A percentile compares a stretch with the other conserved stretches of the same genome.
These are phyloP conservation scores for Bucorvus abyssinicus DNA, from an alignment of 2,797 vertebrate genomes.

Conservation along the genomic window DNA sequence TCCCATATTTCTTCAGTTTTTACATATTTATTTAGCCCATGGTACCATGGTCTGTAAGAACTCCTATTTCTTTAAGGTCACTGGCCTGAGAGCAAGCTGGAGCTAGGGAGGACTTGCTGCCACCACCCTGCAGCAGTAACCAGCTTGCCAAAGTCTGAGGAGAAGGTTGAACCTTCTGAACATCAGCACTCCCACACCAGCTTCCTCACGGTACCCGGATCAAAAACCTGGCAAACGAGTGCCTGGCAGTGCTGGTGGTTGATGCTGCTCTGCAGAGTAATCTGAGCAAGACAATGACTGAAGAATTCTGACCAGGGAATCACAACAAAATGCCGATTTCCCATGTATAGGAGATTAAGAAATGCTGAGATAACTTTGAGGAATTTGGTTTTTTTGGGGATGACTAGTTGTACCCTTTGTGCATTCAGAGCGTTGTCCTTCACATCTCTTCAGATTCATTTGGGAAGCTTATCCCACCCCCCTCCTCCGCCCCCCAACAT, in stretches of 20 bases:
- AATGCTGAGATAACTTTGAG: background rate
- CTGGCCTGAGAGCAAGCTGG: background rate
- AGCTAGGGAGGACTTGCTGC: background rate
- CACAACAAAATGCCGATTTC: background rate
- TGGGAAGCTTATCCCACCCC: background rate
- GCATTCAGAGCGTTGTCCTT: background rate
- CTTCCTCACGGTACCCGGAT: background rate
- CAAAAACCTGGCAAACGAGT: fast-evolving
- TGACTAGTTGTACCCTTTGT: background rate
- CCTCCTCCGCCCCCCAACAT: background rate
- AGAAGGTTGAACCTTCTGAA: background rate
- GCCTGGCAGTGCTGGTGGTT: background rate
- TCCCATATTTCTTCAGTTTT: background rate
- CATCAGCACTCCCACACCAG: background rate
- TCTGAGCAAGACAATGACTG: background rate
- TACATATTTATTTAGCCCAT: background rate
- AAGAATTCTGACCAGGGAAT: background rate
- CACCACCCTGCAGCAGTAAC: background rate
- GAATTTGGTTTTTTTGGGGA: fast-evolving
- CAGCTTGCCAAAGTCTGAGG: background rate
- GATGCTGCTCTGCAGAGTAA: background rate
- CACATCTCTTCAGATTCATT: background rate
- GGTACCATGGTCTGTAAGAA: background rate
- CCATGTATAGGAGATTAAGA: background rate
- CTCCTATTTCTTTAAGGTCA: background rate